A percentile compares a stretch with the other conserved stretches of the same genome.
Evolutionary conservation across 2,888 invertebrate species (phyloP).

Genomic region (Lymantria dispar): DNA sequence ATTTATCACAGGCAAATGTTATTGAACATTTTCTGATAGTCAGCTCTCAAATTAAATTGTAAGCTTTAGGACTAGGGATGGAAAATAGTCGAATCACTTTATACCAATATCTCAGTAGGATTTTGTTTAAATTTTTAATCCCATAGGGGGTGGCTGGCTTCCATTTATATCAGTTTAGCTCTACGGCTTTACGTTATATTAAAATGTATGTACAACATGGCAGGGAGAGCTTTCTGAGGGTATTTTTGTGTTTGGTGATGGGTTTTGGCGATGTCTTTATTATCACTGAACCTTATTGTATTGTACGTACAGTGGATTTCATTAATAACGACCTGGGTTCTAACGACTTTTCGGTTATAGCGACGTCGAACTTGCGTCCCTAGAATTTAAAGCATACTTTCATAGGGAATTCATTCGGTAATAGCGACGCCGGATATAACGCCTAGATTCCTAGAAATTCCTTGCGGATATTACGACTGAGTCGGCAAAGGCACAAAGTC

Average conservation of each 20-base stretch:
- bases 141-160: slow-evolving; percentile 24
- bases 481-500: too few species aligned
- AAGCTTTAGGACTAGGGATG: slow-evolving; percentile 27
- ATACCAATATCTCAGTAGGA: slow-evolving; percentile 50
- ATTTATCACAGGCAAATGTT: slow-evolving; percentile 29
- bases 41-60: slow-evolving; percentile 51
- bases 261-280: too few species aligned
- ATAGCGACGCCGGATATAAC: too few species aligned
- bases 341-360: too few species aligned
- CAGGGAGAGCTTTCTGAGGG: slow-evolving; percentile 1
- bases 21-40: slow-evolving; percentile 44
- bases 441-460: too few species aligned
- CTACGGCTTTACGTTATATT: slow-evolving; percentile 16
- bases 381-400: too few species aligned
- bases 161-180: slow-evolving; percentile 48
- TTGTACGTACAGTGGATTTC: too few species aligned
- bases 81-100: slow-evolving; percentile 59
- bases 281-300: too few species aligned
- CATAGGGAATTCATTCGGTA: too few species aligned
- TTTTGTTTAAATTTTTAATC: slow-evolving; percentile 65
- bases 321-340: too few species aligned
- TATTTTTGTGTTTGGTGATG: background rate
- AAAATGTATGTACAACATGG: slow-evolving; percentile 3
- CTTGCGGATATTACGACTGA: too few species aligned
- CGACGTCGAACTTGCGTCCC: too few species aligned